Percentiles rank a stretch among this genome's conserved stretches.
phyloP scores from a whole-genome alignment of 2,888 invertebrate genomes.

The Adineta ricciae region DNA sequence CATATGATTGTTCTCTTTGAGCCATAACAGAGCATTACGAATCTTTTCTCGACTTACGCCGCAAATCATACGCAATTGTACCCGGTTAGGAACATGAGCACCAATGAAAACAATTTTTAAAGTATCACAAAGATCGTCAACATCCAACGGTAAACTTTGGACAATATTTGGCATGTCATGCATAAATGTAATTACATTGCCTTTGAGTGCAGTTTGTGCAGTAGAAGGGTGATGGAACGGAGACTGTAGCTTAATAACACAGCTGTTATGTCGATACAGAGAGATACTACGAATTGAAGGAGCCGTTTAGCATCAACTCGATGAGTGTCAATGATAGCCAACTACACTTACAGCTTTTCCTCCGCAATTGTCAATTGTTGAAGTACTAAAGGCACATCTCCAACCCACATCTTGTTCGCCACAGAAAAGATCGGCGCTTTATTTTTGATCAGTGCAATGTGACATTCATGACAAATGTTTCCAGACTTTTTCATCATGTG shows the following conservation, averaged over 20 bases:
- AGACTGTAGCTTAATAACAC: neutral
- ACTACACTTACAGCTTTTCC: neutral
- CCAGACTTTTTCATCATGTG: neutral
- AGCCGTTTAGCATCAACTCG: neutral
- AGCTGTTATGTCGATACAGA: neutral
- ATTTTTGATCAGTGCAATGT: neutral
- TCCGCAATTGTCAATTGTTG: neutral
- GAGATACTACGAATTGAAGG: neutral
- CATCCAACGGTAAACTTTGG: neutral
- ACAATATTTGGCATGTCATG: neutral
- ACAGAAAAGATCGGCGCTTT: neutral
- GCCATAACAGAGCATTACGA: neutral
- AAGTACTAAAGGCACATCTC: neutral
- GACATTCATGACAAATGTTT: neutral
- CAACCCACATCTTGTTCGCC: neutral
- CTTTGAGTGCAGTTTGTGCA: neutral
- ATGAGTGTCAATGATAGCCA: neutral
- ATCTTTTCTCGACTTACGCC: neutral
- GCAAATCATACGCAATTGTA: neutral
- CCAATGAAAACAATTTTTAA: neutral
- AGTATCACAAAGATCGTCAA: neutral
- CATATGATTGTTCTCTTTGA: neutral
- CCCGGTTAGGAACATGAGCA: neutral
- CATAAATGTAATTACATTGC: neutral
- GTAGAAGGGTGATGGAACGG: neutral